A percentile compares a stretch with the other conserved stretches of the same genome.
Conservation (phyloP, 53 echinoderm and acorn worm genomes). For the Patiria pectinifera region DNA sequence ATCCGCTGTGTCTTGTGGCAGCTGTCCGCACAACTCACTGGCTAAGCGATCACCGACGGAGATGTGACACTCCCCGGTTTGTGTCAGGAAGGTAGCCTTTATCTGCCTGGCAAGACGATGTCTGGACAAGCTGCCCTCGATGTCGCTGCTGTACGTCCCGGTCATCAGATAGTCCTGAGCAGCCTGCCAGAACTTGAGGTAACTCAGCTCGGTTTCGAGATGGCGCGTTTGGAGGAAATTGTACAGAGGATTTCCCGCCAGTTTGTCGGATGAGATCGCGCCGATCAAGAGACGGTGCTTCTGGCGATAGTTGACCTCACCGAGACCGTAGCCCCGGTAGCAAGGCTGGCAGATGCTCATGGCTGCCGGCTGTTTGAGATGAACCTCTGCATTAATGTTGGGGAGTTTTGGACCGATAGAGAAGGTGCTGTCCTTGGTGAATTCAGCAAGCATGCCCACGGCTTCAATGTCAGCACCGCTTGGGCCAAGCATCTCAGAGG, state of each 20-base stretch:
- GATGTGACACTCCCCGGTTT: slow-evolving; percentile 68
- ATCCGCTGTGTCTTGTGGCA: slow-evolving; percentile 67
- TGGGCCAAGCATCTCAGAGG: slow-evolving; percentile 8
- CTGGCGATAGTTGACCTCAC: slow-evolving; percentile 71
- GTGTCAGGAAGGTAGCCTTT: slow-evolving; percentile 73
- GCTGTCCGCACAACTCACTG: slow-evolving; percentile 65
- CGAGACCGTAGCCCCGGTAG: slow-evolving; percentile 70
- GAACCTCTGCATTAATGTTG: slow-evolving; percentile 25
- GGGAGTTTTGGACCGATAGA: slow-evolving; percentile 39
- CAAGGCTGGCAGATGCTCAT: slow-evolving; percentile 67
- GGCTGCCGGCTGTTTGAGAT: slow-evolving; percentile 11
- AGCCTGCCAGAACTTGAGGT: slow-evolving; percentile 85
- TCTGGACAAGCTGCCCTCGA: slow-evolving; percentile 38
- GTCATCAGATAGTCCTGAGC: slow-evolving; percentile 80
- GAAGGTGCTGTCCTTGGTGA: slow-evolving; percentile 7
- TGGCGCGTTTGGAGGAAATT: slow-evolving; percentile 66
- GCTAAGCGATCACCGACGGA: slow-evolving; percentile 76
- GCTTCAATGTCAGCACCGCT: background rate
- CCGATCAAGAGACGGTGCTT: slow-evolving; percentile 69
- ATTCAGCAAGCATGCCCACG: background rate
- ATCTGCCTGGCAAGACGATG: slow-evolving; percentile 73
- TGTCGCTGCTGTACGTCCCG: slow-evolving; percentile 48
- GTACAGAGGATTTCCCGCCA: slow-evolving; percentile 88
- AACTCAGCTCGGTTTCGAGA: slow-evolving; percentile 63
- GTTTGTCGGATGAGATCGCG: slow-evolving; percentile 78